phyloP scores from a whole-genome alignment of 2,888 invertebrate species.

The Cenopis cana region DNA sequence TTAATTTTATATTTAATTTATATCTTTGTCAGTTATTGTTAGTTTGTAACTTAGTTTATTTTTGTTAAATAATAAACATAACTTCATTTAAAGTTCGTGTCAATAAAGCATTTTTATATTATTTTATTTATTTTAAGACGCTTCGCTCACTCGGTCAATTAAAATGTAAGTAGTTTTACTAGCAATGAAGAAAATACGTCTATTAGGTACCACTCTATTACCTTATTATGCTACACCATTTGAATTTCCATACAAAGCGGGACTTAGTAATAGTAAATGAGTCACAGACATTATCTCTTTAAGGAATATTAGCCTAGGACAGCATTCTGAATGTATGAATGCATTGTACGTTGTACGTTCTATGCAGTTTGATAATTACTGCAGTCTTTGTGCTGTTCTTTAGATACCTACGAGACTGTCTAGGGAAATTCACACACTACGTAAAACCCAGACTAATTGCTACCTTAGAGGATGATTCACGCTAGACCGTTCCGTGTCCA shows the following conservation, averaged over 20 bases:
- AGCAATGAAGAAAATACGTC: neutral
- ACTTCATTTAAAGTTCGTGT: too few species aligned
- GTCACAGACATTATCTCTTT: slow-evolving; percentile 47
- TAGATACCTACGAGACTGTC: slow-evolving; percentile 8
- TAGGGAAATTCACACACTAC: slow-evolving; percentile 12
- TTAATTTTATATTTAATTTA: too few species aligned
- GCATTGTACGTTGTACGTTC: slow-evolving; percentile 45
- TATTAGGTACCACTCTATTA: neutral
- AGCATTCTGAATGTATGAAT: slow-evolving; percentile 53
- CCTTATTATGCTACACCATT: neutral
- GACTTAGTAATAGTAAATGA: slow-evolving; percentile 38
- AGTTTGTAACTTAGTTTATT: too few species aligned
- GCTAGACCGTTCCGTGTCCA: too few species aligned
- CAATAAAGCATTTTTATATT: too few species aligned
- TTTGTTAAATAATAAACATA: too few species aligned
- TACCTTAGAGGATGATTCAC: too few species aligned
- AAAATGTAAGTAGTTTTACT: too few species aligned
- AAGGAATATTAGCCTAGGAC: slow-evolving; percentile 52
- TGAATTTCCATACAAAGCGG: slow-evolving; percentile 33
- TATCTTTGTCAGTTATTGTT: too few species aligned
- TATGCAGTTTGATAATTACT: slow-evolving; percentile 41
- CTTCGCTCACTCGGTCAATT: too few species aligned
- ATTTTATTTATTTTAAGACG: too few species aligned
- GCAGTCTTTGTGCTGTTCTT: slow-evolving; percentile 8
- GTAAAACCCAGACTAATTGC: neutral